These are phyloP conservation scores for Trichacis sp. DNA, from an alignment of 2,888 invertebrate species.

Conservation along the genomic window DNA sequence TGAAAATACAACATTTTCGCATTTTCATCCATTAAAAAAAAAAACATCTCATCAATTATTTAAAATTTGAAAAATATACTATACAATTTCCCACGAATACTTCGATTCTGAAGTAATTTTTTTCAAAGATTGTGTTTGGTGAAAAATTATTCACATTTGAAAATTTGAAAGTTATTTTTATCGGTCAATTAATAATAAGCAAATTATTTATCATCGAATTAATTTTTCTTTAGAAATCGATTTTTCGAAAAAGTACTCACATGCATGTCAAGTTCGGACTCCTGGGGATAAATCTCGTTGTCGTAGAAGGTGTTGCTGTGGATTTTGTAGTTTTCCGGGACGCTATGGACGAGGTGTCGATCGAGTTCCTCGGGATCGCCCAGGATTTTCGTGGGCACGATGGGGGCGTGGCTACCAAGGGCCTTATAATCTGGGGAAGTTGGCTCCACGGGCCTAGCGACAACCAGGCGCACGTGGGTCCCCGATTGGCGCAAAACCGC, in stretches of 20 bases:
- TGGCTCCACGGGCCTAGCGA: conserved; percentile 91
- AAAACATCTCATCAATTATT: no score
- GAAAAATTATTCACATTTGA: no score
- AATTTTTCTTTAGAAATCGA: no score
- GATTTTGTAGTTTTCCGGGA: conserved; percentile 73
- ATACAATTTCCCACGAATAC: no score
- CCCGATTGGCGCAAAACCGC: conserved; percentile 95
- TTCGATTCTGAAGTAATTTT: no score
- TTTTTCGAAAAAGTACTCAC: conserved; percentile 61
- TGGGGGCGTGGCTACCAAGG: conserved; percentile 82
- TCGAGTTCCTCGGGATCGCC: conserved; percentile 90
- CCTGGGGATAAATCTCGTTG: conserved; percentile 70
- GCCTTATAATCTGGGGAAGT: conserved; percentile 82
- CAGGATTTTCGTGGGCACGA: conserved; percentile 91
- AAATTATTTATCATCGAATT: no score
- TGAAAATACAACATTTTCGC: conserved; percentile 27
- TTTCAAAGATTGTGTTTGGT: no score
- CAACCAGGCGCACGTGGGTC: conserved; percentile 92
- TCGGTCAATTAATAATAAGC: no score
- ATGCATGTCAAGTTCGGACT: conserved; percentile 71
- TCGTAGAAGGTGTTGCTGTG: conserved; percentile 58
- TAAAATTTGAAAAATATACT: no score
- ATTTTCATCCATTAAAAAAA: conserved; percentile 4
- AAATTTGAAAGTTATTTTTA: no score
- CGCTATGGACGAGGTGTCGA: conserved; percentile 86